phyloP scores from a whole-genome alignment of 2,797 vertebrate species.

The Acanthiza pusilla region DNA sequence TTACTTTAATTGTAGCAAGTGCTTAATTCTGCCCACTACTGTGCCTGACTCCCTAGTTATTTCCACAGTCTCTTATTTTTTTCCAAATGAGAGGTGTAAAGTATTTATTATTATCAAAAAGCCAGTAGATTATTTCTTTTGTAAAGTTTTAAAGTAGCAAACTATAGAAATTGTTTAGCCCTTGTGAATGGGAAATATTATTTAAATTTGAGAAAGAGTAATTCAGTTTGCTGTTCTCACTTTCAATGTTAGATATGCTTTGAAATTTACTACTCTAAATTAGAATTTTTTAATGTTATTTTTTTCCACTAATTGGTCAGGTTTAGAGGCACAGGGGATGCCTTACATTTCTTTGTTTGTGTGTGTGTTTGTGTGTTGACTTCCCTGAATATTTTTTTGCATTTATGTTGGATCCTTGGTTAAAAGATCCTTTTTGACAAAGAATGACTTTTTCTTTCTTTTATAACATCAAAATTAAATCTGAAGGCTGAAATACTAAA shows the following conservation, averaged over 20 bases:
- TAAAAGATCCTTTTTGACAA: not conserved
- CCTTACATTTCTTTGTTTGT: not conserved
- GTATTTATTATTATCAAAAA: not conserved
- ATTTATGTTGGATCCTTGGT: not conserved
- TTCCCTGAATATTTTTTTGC: not conserved
- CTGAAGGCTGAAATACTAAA: not conserved
- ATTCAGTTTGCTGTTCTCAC: not conserved
- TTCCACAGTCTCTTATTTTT: not conserved
- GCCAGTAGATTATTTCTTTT: not conserved
- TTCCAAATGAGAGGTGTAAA: not conserved
- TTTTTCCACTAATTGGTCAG: not conserved
- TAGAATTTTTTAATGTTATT: not conserved
- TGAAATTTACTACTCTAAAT: not conserved
- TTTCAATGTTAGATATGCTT: not conserved
- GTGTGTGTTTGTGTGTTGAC: not conserved
- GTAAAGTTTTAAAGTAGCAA: not conserved
- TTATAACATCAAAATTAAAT: not conserved
- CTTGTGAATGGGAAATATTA: not conserved
- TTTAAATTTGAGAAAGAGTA: not conserved
- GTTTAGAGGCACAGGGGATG: not conserved
- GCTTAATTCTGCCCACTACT: not conserved
- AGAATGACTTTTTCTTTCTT: not conserved
- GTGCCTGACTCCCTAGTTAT: not conserved
- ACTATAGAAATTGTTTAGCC: not conserved
- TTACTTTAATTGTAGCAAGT: not conserved